A percentile compares a stretch with the other conserved stretches of the same genome.
Conservation (phyloP, 2,888 invertebrate genomes). For the Isotomurus palustris region DNA sequence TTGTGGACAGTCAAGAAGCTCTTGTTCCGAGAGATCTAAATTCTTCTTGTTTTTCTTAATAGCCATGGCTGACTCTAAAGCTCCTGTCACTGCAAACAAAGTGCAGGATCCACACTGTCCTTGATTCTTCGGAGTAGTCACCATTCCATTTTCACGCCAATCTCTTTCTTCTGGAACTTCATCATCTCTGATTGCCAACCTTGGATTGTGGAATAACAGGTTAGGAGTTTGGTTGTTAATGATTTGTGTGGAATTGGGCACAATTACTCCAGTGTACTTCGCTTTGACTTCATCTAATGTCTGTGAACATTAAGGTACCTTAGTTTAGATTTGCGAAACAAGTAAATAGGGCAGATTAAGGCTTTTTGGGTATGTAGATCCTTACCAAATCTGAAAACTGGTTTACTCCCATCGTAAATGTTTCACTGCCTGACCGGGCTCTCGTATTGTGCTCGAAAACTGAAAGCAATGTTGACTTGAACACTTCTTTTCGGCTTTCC, state of each 20-base stretch:
- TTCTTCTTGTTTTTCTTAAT: too few species aligned
- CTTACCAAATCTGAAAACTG: conserved; percentile 11
- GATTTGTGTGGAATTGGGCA: too few species aligned
- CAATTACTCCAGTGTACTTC: neutral
- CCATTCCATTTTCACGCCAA: conserved; percentile 87
- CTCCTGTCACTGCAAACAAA: conserved; percentile 1
- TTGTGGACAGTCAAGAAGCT: conserved; percentile 50
- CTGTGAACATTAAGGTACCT: too few species aligned
- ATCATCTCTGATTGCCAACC: neutral
- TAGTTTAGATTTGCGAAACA: too few species aligned
- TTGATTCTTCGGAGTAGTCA: conserved; percentile 83
- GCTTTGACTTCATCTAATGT: neutral
- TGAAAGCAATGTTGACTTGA: neutral
- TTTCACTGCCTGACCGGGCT: neutral
- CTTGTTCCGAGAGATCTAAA: conserved; percentile 49
- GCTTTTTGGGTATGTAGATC: neutral
- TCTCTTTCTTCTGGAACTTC: conserved; percentile 66
- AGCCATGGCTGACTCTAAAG: neutral
- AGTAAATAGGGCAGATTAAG: too few species aligned
- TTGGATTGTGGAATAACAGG: neutral
- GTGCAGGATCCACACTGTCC: conserved; percentile 1
- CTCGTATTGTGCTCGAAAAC: neutral
- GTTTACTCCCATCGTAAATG: conserved; percentile 8
- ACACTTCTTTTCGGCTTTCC: neutral
- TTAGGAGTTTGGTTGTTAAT: neutral